Percentiles rank a stretch among this genome's conserved stretches.
Evolutionary conservation across 1,140 invertebrate species (phyloP).

Genomic region (Sycobia sp.): DNA sequence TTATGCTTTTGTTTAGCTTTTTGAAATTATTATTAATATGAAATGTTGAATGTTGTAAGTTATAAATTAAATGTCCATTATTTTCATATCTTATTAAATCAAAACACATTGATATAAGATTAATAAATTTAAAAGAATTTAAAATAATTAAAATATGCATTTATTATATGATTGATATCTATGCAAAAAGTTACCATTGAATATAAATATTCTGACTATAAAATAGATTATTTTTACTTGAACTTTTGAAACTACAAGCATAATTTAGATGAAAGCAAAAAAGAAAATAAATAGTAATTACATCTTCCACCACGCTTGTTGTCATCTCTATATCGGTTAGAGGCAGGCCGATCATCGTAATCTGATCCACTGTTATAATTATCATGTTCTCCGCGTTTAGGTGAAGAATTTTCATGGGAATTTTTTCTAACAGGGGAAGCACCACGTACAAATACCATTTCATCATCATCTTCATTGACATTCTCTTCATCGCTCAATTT

Average conservation of each 20-base stretch:
- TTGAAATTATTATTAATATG: neutral
- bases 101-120: neutral
- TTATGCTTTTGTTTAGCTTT: too few species aligned
- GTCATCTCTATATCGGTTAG: slow-evolving; percentile 53
- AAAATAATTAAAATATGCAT: too few species aligned
- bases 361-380: slow-evolving; percentile 52
- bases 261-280: slow-evolving; percentile 6
- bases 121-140: too few species aligned
- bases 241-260: too few species aligned
- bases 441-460: slow-evolving; percentile 78
- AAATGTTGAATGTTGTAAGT: too few species aligned
- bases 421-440: slow-evolving; percentile 63
- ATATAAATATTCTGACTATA: too few species aligned
- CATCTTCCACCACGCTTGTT: slow-evolving; percentile 51
- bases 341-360: slow-evolving; percentile 48
- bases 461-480: slow-evolving; percentile 74
- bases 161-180: too few species aligned
- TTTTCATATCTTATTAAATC: neutral
- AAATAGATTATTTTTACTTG: too few species aligned
- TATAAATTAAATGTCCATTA: too few species aligned
- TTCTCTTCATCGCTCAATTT: slow-evolving; percentile 59
- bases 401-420: slow-evolving; percentile 48
- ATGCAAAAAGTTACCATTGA: too few species aligned
- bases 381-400: slow-evolving; percentile 52
- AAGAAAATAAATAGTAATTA: slow-evolving; percentile 26